A percentile compares a stretch with the other conserved stretches of the same genome.
phyloP scores from a whole-genome alignment of 2,797 vertebrate genomes.

The Chelon labrosus region DNA sequence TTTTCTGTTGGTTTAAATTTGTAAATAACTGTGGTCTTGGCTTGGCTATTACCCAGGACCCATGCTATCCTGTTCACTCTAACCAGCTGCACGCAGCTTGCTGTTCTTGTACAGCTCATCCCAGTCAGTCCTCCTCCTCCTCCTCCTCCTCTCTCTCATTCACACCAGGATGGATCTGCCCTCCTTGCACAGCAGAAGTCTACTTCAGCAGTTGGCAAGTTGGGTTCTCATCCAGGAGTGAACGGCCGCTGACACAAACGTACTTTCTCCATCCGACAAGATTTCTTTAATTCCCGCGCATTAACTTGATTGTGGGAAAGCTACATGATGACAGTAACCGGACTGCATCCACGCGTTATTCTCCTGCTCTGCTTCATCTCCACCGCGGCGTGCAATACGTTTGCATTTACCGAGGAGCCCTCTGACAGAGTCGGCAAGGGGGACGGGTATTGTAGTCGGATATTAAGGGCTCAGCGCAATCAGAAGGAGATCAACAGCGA shows the following conservation, averaged over 20 bases:
- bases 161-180: slow-evolving; percentile 74
- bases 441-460: slow-evolving; percentile 95
- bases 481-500: slow-evolving; percentile 93
- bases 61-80: slow-evolving; percentile 73
- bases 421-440: slow-evolving; percentile 89
- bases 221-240: slow-evolving; percentile 50
- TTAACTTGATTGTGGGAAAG: slow-evolving; percentile 54
- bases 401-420: slow-evolving; percentile 92
- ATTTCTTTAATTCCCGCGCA: slow-evolving; percentile 15
- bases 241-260: slow-evolving; percentile 24
- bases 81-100: slow-evolving; percentile 84
- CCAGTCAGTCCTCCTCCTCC: slow-evolving; percentile 36
- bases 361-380: slow-evolving; percentile 86
- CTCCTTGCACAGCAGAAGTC: slow-evolving; percentile 66
- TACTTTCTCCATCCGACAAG: not conserved
- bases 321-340: slow-evolving; percentile 76
- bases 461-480: slow-evolving; percentile 91
- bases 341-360: slow-evolving; percentile 72
- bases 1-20: slow-evolving; percentile 55
- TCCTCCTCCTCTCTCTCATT: slow-evolving; percentile 40
- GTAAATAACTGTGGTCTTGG: slow-evolving; percentile 61
- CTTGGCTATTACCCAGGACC: slow-evolving; percentile 61
- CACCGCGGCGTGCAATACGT: slow-evolving; percentile 79
- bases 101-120: slow-evolving; percentile 70
- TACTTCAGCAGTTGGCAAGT: slow-evolving; percentile 68